Evolutionary conservation across 2,888 invertebrate genomes (phyloP), one percentile per base, ranked within the genome.

Genomic region (Tinea pellionella): DNA sequence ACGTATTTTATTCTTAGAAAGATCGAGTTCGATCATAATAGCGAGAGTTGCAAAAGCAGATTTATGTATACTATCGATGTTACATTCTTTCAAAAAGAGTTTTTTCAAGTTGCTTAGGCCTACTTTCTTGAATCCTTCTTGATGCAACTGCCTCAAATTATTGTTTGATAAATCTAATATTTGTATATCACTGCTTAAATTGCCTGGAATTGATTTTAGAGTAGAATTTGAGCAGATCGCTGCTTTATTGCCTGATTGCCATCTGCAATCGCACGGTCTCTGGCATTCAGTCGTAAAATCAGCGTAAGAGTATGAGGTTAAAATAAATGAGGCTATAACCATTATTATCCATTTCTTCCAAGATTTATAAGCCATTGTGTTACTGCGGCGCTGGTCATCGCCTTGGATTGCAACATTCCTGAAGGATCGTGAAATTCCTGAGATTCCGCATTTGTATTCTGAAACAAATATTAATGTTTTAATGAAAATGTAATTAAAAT

Each of bases 211-310:
- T 30, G 89, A 74, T 62, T 82, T 90, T 19, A 95, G 88, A 41
- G 90, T 89, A 55, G 90, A 90, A 63, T 89, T 89, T 59, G 90
- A 90, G 79, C 97, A 97, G 68, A 95, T 93, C 29, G 96, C 96
- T 1, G 92, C 92, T 77, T 93, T 95, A 76, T 93, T 94, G 0
- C 96, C 96, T 19, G 92, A 92, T 61, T 92, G 92, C 96, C 96
- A 96, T 69, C 93, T 91, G 77, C 96, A 96, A 72, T 92, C 92
- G 80, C 96, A 96, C 15, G 89, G 88, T 64, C 89, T 80, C 64
- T 91, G 90, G 81, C 93, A 94, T 75, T 89, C 89, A 53, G 89
- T 89, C 62, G 89, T 89, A 75, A 91, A 91, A 68, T 87, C 88
- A 63, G 88, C 87, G 63, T 78, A 75, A 60, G 83, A 79, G 29